Percentiles rank a stretch among this genome's conserved stretches.
phyloP scores from a whole-genome alignment of 2,797 vertebrate species.

The Tamandua tetradactyla region DNA sequence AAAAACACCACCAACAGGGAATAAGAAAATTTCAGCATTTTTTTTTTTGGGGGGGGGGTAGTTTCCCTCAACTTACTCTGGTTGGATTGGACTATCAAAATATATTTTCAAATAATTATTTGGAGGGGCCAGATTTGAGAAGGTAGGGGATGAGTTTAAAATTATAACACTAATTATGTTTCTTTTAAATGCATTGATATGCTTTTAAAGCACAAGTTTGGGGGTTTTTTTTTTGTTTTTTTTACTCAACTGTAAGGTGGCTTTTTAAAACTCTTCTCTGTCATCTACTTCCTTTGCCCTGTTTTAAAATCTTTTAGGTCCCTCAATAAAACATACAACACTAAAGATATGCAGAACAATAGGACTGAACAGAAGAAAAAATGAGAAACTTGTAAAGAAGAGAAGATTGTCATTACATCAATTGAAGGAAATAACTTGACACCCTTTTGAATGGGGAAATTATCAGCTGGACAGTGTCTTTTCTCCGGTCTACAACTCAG shows the following conservation, averaged over 20 bases:
- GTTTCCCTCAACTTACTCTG: conserved; percentile 48
- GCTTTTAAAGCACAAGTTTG: background rate
- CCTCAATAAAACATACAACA: conserved; percentile 32
- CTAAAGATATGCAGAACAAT: background rate
- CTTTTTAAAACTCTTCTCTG: background rate
- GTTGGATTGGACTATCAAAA: conserved; percentile 28
- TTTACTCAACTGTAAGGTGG: background rate
- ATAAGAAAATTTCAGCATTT: conserved; percentile 65
- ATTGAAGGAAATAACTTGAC: background rate
- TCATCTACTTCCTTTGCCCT: background rate
- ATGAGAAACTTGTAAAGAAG: background rate
- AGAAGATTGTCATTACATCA: background rate
- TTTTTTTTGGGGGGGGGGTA: conserved; percentile 39
- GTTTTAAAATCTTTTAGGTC: background rate
- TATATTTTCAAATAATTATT: conserved; percentile 49
- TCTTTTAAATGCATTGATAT: background rate
- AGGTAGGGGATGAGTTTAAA: background rate
- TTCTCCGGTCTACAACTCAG: background rate
- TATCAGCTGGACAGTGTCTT: background rate
- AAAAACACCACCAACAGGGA: conserved; percentile 69
- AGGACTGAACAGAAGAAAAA: background rate
- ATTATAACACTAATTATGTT: background rate
- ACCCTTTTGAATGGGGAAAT: background rate
- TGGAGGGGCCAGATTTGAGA: conserved; percentile 38
- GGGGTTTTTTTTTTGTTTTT: background rate